A percentile compares a stretch with the other conserved stretches of the same genome.
Evolutionary conservation across 2,797 vertebrate genomes (phyloP).

Genomic region (Epinephelus malabaricus): DNA sequence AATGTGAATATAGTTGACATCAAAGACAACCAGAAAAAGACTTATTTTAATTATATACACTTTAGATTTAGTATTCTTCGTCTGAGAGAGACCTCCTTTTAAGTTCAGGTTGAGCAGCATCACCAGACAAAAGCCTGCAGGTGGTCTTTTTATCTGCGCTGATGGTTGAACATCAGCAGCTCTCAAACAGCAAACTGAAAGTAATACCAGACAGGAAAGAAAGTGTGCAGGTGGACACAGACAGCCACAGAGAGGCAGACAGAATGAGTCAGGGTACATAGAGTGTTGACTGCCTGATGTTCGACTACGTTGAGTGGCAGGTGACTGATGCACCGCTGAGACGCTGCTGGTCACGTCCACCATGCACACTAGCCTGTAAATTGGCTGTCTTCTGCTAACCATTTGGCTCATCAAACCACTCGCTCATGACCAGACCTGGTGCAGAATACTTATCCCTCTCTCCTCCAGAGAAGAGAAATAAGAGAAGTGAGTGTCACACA

Average conservation of each 20-base stretch:
- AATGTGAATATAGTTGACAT: constrained; percentile 42
- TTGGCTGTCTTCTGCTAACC: constrained; percentile 84
- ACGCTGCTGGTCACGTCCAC: constrained; percentile 71
- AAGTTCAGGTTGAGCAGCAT: constrained; percentile 37
- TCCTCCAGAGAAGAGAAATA: constrained; percentile 53
- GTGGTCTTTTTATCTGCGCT: constrained; percentile 37
- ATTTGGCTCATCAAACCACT: constrained; percentile 82
- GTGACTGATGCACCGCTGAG: constrained; percentile 76
- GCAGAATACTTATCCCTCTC: constrained; percentile 74
- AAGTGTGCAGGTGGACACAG: constrained; percentile 28
- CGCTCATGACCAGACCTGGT: constrained; percentile 75
- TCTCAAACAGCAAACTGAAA: constrained; percentile 41
- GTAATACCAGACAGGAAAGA: constrained; percentile 17
- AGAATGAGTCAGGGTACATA: constrained; percentile 39
- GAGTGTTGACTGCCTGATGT: constrained; percentile 53
- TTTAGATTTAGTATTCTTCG: constrained; percentile 34
- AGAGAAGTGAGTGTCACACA: constrained; percentile 48
- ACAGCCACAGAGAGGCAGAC: constrained; percentile 36
- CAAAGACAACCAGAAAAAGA: constrained; percentile 46
- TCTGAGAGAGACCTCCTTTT: constrained; percentile 40
- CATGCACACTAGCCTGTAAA: constrained; percentile 78
- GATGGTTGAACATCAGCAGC: constrained; percentile 40
- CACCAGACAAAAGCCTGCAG: constrained; percentile 32
- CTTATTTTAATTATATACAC: constrained; percentile 38
- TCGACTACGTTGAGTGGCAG: constrained; percentile 72